These are phyloP conservation scores for Ephestia elutella DNA, from an alignment of 1,140 invertebrate genomes.

Conservation along the genomic window DNA sequence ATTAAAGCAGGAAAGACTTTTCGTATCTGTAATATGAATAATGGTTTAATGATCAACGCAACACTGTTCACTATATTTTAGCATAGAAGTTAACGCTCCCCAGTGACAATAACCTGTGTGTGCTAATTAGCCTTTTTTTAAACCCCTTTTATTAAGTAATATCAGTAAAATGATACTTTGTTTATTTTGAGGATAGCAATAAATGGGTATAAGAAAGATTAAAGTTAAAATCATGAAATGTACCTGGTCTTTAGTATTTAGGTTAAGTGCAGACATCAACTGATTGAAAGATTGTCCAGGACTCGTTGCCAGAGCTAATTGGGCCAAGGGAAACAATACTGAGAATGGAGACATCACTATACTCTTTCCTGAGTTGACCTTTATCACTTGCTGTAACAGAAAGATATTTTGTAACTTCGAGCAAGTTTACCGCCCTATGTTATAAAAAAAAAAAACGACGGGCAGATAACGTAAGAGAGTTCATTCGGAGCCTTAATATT, in stretches of 20 bases:
- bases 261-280: constrained; percentile 61
- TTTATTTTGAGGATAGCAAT: too few species aligned
- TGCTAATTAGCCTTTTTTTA: too few species aligned
- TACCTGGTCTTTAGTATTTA: constrained; percentile 49
- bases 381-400: constrained; percentile 29
- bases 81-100: too few species aligned
- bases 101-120: too few species aligned
- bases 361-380: constrained; percentile 55
- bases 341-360: constrained; percentile 77
- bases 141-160: too few species aligned
- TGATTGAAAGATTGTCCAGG: constrained; percentile 69
- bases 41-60: constrained; percentile 7
- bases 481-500: too few species aligned
- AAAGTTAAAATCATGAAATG: constrained; percentile 12
- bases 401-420: not conserved
- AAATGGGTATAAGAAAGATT: not conserved
- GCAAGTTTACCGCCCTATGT: too few species aligned
- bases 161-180: too few species aligned
- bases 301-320: constrained; percentile 74
- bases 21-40: constrained; percentile 23
- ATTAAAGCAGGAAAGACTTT: constrained; percentile 25
- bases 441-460: not conserved
- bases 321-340: constrained; percentile 73
- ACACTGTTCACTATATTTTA: constrained; percentile 1
- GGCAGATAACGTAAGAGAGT: too few species aligned